Evolutionary conservation across 53 echinoderm and acorn worm genomes (phyloP), one percentile per base, ranked within the genome.

Genomic region (Paracentrotus lividus): DNA sequence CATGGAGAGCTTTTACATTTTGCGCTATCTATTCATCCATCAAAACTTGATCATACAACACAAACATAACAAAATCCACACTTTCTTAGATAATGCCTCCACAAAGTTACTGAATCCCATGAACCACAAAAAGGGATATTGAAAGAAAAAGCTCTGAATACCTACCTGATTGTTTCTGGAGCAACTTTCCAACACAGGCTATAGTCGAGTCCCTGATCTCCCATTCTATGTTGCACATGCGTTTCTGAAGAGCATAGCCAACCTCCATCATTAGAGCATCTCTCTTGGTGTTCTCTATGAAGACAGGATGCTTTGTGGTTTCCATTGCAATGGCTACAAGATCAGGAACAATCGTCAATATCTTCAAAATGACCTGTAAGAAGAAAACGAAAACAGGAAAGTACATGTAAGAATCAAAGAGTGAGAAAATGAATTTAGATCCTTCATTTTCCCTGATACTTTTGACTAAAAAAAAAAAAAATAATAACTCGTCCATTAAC

Each of bases 151-250:
- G 16, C 21, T 57, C 3, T 57, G 57, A 15, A 10, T 24, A 81
- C 31, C 77, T 58, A 95, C 95, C 95, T 44, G 95, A 69, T 14
- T 43, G 7, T 77, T 66, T 27, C 49, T 93, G 52, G 8, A 95
- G 78, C 16, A 95, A 49, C 76, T 77, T n/a, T 52, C 75, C 40
- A 7, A 94, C 60, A 64, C 94, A 92, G n/a, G 66, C 20, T 18
- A 95, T 77, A 29, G 90, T 76, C 2, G 95, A 94, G 53, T 95
- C 94, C 60, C 95, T 53, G 92, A 95, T 64, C 69, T 94, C 95
- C 94, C 94, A 95, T 47, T 75, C 85, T 7, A 91, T 90, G 94
- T 94, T 91, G 44, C 94, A 95, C 45, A 78, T 60, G 43, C 85
- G 66, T 77, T 95, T 95, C 53, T 90, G 94, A 20, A 95, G 34